A percentile compares a stretch with the other conserved stretches of the same genome.
Conservation (phyloP, 1,140 invertebrate genomes). For the Aphidius gifuensis region DNA sequence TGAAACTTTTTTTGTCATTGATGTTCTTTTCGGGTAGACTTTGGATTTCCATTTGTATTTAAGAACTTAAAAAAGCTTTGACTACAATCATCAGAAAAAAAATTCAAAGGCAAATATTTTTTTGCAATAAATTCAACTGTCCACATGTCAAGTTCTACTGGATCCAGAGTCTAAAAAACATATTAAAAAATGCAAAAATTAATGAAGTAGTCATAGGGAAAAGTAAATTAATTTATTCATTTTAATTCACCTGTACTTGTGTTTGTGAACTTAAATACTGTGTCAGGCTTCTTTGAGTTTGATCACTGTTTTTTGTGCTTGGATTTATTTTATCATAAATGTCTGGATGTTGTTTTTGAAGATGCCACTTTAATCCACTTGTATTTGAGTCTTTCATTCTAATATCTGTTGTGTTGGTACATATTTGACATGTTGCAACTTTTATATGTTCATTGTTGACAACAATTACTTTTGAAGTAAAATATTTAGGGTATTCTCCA, state of each 20-base stretch:
- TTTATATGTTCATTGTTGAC: too few relatives aligned
- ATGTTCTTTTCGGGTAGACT: conserved; percentile 18
- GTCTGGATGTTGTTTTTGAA: not conserved
- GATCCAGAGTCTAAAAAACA: conserved; percentile 1
- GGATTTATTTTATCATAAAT: not conserved
- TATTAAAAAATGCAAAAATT: not conserved
- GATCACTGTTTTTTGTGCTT: too few relatives aligned
- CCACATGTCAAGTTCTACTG: not conserved
- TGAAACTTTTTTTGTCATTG: conserved; percentile 12
- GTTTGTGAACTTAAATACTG: not conserved
- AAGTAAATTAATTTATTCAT: not conserved
- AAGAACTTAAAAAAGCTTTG: conserved; percentile 23
- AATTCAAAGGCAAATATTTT: conserved; percentile 24
- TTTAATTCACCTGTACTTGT: not conserved
- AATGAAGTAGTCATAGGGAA: not conserved
- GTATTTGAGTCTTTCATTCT: not conserved
- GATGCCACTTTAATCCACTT: not conserved
- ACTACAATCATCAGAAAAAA: conserved; percentile 21
- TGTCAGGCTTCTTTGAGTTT: not conserved
- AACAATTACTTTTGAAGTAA: too few relatives aligned
- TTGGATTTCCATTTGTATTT: not conserved
- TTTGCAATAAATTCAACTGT: conserved; percentile 7
- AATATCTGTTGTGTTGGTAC: not conserved
- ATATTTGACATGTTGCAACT: not conserved
- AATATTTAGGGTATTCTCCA: too few relatives aligned